Base-by-base conservation (phyloP, 2,113 vertebrate species). In the Chloropsis cyanopogon region DNA sequence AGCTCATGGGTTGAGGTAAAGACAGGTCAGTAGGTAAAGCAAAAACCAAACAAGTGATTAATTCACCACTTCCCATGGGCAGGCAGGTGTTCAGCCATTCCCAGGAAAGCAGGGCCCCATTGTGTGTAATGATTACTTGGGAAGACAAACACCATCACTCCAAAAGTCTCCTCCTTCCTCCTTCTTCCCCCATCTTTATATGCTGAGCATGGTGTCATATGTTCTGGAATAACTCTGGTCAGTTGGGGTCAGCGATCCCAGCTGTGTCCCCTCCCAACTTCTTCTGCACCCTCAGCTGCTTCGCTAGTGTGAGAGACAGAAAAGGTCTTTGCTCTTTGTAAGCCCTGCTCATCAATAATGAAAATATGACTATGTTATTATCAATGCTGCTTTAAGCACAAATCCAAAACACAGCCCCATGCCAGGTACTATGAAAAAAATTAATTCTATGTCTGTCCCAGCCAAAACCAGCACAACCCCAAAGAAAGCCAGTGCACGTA, bases 161-260 rank as follows among this genome's bases (percentile, higher is more conserved):
- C 35, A 54, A 63, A 63, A 4, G 16, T 61, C 13, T 5, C 11
- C 15, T 52, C 6, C 49, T 25, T 75, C 29, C 13, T 75, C 29
- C 20, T 49, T 75, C 29, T 66, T 57, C 42, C 25, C 7, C 23
- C 42, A n/a, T 64, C 29, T 79, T 47, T 70, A 61, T 24, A 61
- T 63, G 21, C 24, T 79, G 24, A 53, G 10, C n/a, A n/a, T n/a
- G 14, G n/a, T 54, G 16, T n/a, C n/a, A 7, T 46, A 11, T 7
- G 8, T 11, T 57, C 20, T 57, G 65, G 44, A 25, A 59, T 39
- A 65, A 29, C 24, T 76, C 37, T n/a, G n/a, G n/a, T n/a, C n/a
- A n/a, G n/a, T n/a, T n/a, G n/a, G n/a, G n/a, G n/a, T n/a, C 65
- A n/a, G 35, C 0, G 0, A 66, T 49, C 60, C 42, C 29, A 85